phyloP scores from a whole-genome alignment of 2,113 vertebrate genomes.

The Bathybates hornii region DNA sequence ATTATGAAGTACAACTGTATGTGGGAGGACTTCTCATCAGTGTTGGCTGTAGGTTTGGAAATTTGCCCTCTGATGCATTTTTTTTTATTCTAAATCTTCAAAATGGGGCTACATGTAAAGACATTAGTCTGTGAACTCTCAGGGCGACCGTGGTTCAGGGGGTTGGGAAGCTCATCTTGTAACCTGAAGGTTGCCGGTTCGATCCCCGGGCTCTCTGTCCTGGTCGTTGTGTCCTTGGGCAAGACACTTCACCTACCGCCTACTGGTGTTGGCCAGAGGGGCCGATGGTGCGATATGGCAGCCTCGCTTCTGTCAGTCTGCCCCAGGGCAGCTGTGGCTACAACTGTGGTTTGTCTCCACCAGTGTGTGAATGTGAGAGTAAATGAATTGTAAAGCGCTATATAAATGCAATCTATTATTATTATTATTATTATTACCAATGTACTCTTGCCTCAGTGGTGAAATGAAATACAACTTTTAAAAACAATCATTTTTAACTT shows the following conservation, averaged over 20 bases:
- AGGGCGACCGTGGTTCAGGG: neutral
- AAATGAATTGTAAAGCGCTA: neutral
- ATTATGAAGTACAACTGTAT: neutral
- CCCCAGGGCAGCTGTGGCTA: neutral
- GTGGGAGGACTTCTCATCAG: neutral
- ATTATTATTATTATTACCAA: neutral
- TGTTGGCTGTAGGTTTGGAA: neutral
- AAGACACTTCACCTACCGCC: neutral
- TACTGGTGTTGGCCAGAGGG: neutral
- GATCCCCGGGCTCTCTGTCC: neutral
- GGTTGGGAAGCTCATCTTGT: neutral
- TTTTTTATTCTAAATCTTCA: neutral
- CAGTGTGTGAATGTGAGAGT: neutral
- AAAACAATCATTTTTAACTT: neutral
- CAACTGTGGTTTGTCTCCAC: neutral
- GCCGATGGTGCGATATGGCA: neutral
- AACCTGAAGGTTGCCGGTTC: neutral
- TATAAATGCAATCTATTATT: neutral
- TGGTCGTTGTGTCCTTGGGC: neutral
- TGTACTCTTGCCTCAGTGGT: neutral
- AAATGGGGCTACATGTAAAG: neutral
- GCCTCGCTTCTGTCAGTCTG: neutral
- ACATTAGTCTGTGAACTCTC: neutral
- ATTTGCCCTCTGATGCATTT: neutral
- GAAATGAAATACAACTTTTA: neutral